A percentile compares a stretch with the other conserved stretches of the same genome.
Evolutionary conservation across 2,113 vertebrate species (phyloP).

Genomic region (Leucosticte australis): DNA sequence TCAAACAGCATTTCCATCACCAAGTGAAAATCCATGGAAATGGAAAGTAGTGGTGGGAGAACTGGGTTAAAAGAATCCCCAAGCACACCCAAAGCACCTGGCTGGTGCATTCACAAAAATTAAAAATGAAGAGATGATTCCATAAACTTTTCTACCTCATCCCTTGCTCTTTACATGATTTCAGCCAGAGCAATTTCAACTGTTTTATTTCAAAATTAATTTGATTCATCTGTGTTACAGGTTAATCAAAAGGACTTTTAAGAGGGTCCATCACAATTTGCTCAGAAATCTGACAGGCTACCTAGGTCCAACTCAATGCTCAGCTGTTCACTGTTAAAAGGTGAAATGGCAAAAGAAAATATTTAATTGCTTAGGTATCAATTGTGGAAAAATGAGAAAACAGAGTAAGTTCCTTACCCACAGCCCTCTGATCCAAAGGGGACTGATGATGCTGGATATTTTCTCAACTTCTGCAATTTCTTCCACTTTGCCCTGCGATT

Average conservation of each 20-base stretch:
- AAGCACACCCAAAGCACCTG: background rate
- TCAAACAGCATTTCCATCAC: background rate
- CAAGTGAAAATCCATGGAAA: background rate
- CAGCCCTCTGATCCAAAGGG: background rate
- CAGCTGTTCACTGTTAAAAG: background rate
- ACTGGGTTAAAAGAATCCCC: background rate
- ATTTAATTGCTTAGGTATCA: background rate
- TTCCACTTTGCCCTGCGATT: constrained; percentile 95
- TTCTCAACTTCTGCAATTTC: constrained; percentile 77
- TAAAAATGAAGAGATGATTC: background rate
- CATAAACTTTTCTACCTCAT: background rate
- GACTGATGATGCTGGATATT: background rate
- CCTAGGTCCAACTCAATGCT: background rate
- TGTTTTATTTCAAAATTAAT: background rate
- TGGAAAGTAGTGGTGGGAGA: background rate
- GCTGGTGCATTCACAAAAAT: background rate
- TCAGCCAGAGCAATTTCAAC: background rate
- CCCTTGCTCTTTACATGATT: background rate
- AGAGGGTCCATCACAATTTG: background rate
- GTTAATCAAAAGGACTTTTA: background rate
- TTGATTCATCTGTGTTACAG: background rate
- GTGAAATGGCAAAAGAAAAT: background rate
- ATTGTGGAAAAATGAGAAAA: background rate
- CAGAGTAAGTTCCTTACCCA: background rate
- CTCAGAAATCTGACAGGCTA: background rate